Base-by-base conservation (phyloP, 2,888 invertebrate species). In the Hemistola chrysoprasaria region DNA sequence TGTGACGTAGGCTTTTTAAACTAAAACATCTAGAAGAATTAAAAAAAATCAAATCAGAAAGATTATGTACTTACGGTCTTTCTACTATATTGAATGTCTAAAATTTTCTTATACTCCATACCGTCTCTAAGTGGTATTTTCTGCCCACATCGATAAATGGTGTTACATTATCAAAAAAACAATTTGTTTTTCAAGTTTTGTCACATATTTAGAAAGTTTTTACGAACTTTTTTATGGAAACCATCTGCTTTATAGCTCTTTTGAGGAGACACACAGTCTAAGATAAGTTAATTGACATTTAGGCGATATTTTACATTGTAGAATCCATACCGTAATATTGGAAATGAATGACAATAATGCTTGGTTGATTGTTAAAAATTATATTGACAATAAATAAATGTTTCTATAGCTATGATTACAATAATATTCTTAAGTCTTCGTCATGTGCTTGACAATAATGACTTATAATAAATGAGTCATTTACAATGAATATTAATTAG, bases 41-140 rank as follows among this genome's bases (percentile, higher is more conserved):
- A 42, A 16, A n/a, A n/a, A n/a, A n/a, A n/a, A n/a, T n/a, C n/a
- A n/a, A n/a, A n/a, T n/a, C n/a, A n/a, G n/a, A n/a, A n/a, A n/a
- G n/a, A n/a, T n/a, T n/a, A n/a, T n/a, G n/a, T n/a, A n/a, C n/a
- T n/a, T n/a, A n/a, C n/a, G n/a, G n/a, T n/a, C n/a, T n/a, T n/a
- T n/a, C n/a, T n/a, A n/a, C n/a, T n/a, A 33, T 44, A 10, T 16
- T 44, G 53, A 50, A 47, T 59, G 56, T 50, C 48, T 47, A 56
- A 53, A 23, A 30, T 34, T 22, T 25, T 26, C 6, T 31, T 21
- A 40, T 31, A 24, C 25, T 36, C n/a, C n/a, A n/a, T n/a, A n/a
- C n/a, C n/a, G n/a, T n/a, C n/a, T n/a, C n/a, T n/a, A n/a, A n/a
- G n/a, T n/a, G n/a, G n/a, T n/a, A n/a, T n/a, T n/a, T n/a, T n/a